Evolutionary conservation across 1,140 invertebrate species (phyloP), one percentile per base, ranked within the genome.

Genomic region (Megalonaias nervosa): DNA sequence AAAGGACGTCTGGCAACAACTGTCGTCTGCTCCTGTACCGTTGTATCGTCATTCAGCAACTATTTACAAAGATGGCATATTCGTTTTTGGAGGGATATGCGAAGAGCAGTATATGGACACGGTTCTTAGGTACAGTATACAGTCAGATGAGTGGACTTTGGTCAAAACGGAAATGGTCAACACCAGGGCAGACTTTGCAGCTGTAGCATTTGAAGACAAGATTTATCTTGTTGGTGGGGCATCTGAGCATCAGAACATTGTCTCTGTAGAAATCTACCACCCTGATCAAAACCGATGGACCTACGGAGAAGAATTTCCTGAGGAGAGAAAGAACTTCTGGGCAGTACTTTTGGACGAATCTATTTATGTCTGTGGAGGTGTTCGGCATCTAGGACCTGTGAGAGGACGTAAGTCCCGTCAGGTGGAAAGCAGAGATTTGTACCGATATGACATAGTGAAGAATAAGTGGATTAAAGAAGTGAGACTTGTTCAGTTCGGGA

Each of bases 201-300:
- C 84, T 23, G 75, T 86, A n/a, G 26, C 74, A 21, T 80, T 79
- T 58, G 77, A 84, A 31, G 75, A 83, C 55, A 77, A 84, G 55
- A 80, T 89, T 19, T 88, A 82, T 67, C 60, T 89, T 17, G 57
- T 85, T 31, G 87, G 88, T 13, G 87, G 87, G 1, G 69, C 74
- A 58, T 78, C 77, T 0, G 71, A 74, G 23, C 72, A 79, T 74
- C 80, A 77, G 48, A 84, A 87, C 70, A 71, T 85, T 17, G 64
- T 83, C 11, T 70, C 81, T 15, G 75, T 86, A 1, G 85, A 86
- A 23, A 83, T 85, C 55, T 88, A 84, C 60, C 77, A 87, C 67
- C 81, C 85, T 17, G 79, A 74, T 3, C 79, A 74, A 55, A 85
- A 86, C 68, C 80, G 68, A 71, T 89, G 87, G 87, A 77, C 73